These are phyloP conservation scores for Hypocryptadius cinnamomeus DNA, from an alignment of 2,113 vertebrate species.

Conservation along the genomic window DNA sequence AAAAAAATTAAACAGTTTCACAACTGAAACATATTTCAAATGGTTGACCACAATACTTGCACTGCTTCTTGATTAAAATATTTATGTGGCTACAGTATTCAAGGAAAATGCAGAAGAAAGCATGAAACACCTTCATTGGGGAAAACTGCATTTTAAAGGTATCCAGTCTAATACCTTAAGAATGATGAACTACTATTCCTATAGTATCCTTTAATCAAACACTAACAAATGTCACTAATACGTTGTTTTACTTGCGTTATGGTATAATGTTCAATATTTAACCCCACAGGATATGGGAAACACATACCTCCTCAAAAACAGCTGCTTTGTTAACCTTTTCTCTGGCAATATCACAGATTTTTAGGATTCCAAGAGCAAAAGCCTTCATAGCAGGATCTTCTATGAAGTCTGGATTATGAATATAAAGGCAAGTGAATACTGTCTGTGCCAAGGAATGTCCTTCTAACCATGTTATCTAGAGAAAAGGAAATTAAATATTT, in stretches of 20 bases:
- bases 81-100: not conserved
- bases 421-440: slow-evolving; percentile 97
- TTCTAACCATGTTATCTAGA: slow-evolving; percentile 96
- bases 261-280: not conserved
- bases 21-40: not conserved
- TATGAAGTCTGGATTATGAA: slow-evolving; percentile 97
- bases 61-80: not conserved
- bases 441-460: slow-evolving; percentile 98
- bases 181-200: not conserved
- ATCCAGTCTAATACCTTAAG: not conserved
- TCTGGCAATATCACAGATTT: slow-evolving; percentile 96
- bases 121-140: not conserved
- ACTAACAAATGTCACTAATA: not conserved
- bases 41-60: not conserved
- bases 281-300: not conserved
- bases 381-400: slow-evolving; percentile 97
- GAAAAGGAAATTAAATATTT: not conserved
- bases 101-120: not conserved
- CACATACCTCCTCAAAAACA: slow-evolving; percentile 94
- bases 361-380: slow-evolving; percentile 93
- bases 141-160: not conserved
- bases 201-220: not conserved
- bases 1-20: not conserved
- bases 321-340: slow-evolving; percentile 99
- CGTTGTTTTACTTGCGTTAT: not conserved